phyloP scores from a whole-genome alignment of 2,888 invertebrate species.

The Chesias legatella region DNA sequence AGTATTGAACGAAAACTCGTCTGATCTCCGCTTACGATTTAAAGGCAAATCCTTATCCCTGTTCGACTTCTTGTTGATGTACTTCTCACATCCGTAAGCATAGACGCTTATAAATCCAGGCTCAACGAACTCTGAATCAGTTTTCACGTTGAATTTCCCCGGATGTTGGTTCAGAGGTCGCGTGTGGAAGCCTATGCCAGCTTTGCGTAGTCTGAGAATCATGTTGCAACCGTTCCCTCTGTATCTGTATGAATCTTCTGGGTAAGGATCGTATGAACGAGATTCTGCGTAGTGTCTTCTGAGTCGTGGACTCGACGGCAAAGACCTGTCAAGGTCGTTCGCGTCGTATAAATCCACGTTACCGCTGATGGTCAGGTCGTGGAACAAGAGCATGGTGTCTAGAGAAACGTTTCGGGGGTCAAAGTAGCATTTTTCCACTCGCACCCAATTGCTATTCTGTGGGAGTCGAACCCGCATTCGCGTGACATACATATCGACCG shows the following conservation, averaged over 20 bases:
- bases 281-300: conserved; percentile 66
- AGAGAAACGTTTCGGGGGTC: conserved; percentile 87
- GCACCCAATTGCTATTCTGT: conserved; percentile 83
- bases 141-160: conserved; percentile 86
- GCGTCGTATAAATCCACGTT: conserved; percentile 82
- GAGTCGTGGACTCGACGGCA: conserved; percentile 49
- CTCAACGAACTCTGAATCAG: conserved; percentile 91
- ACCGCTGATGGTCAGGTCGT: conserved; percentile 89
- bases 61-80: conserved; percentile 66
- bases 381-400: conserved; percentile 88
- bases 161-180: conserved; percentile 84
- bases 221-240: conserved; percentile 85
- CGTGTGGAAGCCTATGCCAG: conserved; percentile 89
- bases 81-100: conserved; percentile 88
- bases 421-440: conserved; percentile 88
- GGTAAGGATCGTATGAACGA: conserved; percentile 48
- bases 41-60: conserved; percentile 63
- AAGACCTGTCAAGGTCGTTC: conserved; percentile 59
- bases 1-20: conserved; percentile 67
- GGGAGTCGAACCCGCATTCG: conserved; percentile 85
- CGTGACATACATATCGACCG: conserved; percentile 85
- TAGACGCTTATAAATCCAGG: conserved; percentile 92
- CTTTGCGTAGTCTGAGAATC: conserved; percentile 87
- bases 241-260: conserved; percentile 43
- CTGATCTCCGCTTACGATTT: conserved; percentile 55